phyloP scores from a whole-genome alignment of 2,888 invertebrate species.

The Lordiphosa fenestrarum region DNA sequence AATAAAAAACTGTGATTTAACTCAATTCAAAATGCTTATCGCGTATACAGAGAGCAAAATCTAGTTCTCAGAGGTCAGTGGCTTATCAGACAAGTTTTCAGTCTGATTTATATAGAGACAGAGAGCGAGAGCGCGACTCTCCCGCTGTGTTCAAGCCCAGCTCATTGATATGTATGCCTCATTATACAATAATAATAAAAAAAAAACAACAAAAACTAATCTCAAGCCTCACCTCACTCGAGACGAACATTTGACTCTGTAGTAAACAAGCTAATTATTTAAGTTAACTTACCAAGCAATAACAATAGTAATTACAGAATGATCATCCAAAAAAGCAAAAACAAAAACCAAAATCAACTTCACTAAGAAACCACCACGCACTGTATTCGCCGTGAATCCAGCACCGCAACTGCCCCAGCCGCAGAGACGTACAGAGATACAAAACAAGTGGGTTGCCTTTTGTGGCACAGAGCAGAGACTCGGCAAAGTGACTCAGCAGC shows the following conservation, averaged over 20 bases:
- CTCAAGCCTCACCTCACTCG: neutral
- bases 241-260: neutral
- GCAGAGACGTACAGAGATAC: slow-evolving; percentile 30
- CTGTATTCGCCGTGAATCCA: slow-evolving; percentile 63
- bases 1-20: slow-evolving; percentile 24
- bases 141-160: slow-evolving; percentile 11
- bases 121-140: slow-evolving; percentile 11
- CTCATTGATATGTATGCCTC: slow-evolving; percentile 11
- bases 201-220: neutral
- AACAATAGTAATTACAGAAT: slow-evolving; percentile 13
- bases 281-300: slow-evolving; percentile 23
- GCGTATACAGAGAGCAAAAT: slow-evolving; percentile 19
- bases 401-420: slow-evolving; percentile 59
- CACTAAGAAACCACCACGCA: slow-evolving; percentile 45
- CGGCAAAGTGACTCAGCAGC: slow-evolving; percentile 36
- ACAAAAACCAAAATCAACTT: slow-evolving; percentile 28
- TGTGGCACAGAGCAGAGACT: slow-evolving; percentile 13
- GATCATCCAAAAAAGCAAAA: slow-evolving; percentile 13
- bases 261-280: slow-evolving; percentile 23
- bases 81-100: slow-evolving; percentile 53
- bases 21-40: slow-evolving; percentile 48
- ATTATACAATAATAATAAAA: slow-evolving; percentile 2
- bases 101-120: slow-evolving; percentile 1
- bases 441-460: slow-evolving; percentile 21
- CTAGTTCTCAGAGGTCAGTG: slow-evolving; percentile 59